phyloP scores from a whole-genome alignment of 2,113 vertebrate species.

The Cathartes aura region DNA sequence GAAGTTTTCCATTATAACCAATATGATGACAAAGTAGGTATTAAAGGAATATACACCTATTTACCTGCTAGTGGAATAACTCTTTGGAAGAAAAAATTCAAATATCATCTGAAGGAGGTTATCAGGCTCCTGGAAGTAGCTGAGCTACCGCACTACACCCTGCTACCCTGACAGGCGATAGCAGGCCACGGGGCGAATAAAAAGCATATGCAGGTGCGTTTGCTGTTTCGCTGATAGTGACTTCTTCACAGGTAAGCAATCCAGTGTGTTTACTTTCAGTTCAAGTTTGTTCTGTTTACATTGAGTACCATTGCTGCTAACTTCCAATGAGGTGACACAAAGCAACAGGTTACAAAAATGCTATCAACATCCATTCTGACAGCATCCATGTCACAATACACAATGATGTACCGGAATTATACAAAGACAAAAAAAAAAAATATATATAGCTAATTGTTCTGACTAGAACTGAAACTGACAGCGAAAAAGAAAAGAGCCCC shows the following conservation, averaged over 20 bases:
- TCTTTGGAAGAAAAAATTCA: neutral
- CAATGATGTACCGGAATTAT: slow-evolving; percentile 59
- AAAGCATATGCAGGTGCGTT: rapidly evolving
- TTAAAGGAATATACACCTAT: neutral
- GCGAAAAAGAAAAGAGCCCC: neutral
- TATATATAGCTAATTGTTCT: slow-evolving; percentile 39
- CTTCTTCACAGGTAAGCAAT: slow-evolving; percentile 7
- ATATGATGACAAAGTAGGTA: neutral
- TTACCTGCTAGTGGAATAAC: neutral
- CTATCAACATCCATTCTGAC: slow-evolving; percentile 52
- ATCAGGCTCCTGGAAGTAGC: neutral
- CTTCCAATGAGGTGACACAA: slow-evolving; percentile 51
- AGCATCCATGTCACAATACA: slow-evolving; percentile 70
- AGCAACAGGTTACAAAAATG: slow-evolving; percentile 61
- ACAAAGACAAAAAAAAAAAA: slow-evolving; percentile 62
- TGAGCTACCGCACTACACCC: neutral
- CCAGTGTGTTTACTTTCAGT: slow-evolving; percentile 59
- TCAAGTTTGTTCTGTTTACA: slow-evolving; percentile 22
- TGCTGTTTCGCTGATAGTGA: neutral
- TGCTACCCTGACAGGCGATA: neutral
- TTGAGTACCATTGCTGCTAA: slow-evolving; percentile 24
- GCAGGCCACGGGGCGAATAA: rapidly evolving
- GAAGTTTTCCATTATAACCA: neutral
- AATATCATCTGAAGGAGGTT: neutral
- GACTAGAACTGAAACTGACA: slow-evolving; percentile 65